Conservation (phyloP, 2,888 invertebrate genomes). For the Caenorhabditis afra region DNA sequence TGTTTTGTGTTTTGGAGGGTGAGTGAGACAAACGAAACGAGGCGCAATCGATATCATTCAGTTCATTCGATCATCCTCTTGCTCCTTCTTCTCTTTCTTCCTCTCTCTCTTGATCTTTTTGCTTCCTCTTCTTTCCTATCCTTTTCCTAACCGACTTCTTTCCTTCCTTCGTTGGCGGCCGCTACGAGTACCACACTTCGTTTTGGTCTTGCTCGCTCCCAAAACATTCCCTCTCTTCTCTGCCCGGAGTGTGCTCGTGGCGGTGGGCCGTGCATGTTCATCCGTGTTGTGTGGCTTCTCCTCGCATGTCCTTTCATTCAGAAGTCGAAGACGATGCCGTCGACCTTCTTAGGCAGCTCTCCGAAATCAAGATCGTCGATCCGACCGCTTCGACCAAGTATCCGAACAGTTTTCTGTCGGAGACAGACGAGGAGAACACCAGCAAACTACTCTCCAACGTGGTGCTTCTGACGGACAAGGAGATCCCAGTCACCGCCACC, state of each 20-base stretch:
- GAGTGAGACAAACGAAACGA: slow-evolving; percentile 50
- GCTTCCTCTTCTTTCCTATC: slow-evolving; percentile 9
- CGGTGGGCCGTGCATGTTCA: slow-evolving; percentile 51
- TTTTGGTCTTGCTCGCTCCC: slow-evolving; percentile 54
- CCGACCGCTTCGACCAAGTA: slow-evolving; percentile 31
- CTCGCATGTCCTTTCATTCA: slow-evolving; percentile 22
- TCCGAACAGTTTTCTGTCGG: slow-evolving; percentile 32
- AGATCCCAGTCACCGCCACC: slow-evolving; percentile 45
- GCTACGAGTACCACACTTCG: slow-evolving; percentile 51
- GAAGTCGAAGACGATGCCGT: slow-evolving; percentile 52
- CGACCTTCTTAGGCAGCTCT: slow-evolving; percentile 45
- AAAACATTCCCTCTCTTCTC: slow-evolving; percentile 3
- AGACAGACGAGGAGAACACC: slow-evolving; percentile 41
- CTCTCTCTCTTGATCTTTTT: slow-evolving; percentile 3
- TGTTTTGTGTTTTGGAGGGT: slow-evolving; percentile 42
- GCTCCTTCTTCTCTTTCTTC: slow-evolving; percentile 13
- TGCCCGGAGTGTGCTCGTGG: slow-evolving; percentile 56
- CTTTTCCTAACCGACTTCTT: slow-evolving; percentile 4
- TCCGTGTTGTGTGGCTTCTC: slow-evolving; percentile 33
- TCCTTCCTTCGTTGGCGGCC: slow-evolving; percentile 29
- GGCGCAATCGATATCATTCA: slow-evolving; percentile 50
- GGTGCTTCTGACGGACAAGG: slow-evolving; percentile 36
- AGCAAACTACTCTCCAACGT: slow-evolving; percentile 44
- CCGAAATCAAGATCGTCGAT: slow-evolving; percentile 44
- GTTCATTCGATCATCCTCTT: slow-evolving; percentile 11